Percentiles rank a stretch among this genome's conserved stretches.
phyloP scores from a whole-genome alignment of 1,140 invertebrate species.

The Rhyzopertha dominica region DNA sequence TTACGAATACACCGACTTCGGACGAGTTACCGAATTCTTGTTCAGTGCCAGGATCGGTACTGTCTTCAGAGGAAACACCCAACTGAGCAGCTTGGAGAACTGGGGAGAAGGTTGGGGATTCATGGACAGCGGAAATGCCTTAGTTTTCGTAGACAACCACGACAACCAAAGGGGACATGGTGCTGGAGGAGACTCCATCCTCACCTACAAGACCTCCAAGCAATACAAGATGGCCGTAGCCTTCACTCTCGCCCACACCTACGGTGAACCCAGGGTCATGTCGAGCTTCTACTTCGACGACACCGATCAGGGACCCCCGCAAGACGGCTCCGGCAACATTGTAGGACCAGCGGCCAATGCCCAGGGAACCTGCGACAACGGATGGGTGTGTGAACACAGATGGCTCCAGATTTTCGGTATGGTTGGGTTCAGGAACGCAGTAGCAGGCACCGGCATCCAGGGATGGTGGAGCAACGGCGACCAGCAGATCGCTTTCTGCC shows the following conservation, averaged over 20 bases:
- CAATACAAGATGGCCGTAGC: slow-evolving; percentile 66
- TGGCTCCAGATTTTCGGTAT: slow-evolving; percentile 77
- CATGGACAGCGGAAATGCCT: slow-evolving; percentile 48
- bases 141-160: slow-evolving; percentile 62
- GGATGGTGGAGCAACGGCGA: slow-evolving; percentile 69
- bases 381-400: slow-evolving; percentile 87
- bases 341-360: slow-evolving; percentile 56
- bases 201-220: slow-evolving; percentile 55
- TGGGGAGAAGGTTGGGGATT: slow-evolving; percentile 53
- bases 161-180: slow-evolving; percentile 50
- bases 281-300: slow-evolving; percentile 63
- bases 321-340: slow-evolving; percentile 56
- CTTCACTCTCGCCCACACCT: slow-evolving; percentile 80
- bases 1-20: slow-evolving; percentile 59
- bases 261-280: slow-evolving; percentile 71
- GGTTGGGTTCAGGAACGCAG: slow-evolving; percentile 66
- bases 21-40: slow-evolving; percentile 70
- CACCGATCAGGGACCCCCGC: slow-evolving; percentile 56
- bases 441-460: slow-evolving; percentile 47
- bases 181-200: slow-evolving; percentile 48
- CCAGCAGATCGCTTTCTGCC: slow-evolving; percentile 70
- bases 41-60: slow-evolving; percentile 55
- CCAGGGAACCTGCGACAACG: slow-evolving; percentile 62
- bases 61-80: slow-evolving; percentile 50
- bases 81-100: slow-evolving; percentile 38